Conservation (phyloP, 2,888 invertebrate species). For the Chymomyza procnemis region DNA sequence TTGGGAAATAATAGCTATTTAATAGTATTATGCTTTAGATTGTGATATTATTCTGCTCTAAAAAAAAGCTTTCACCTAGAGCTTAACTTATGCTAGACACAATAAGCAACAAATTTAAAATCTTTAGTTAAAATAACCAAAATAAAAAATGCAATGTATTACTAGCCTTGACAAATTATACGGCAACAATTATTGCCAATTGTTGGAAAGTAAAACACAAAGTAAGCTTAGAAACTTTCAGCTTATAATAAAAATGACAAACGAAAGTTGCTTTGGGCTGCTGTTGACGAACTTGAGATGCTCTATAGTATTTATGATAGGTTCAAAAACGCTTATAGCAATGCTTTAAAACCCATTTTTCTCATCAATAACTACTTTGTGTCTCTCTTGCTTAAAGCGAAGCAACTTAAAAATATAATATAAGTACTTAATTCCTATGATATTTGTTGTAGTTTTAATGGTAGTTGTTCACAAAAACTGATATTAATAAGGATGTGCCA, state of each 20-base stretch:
- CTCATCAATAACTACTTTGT: too few relatives aligned
- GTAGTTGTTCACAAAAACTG: too few relatives aligned
- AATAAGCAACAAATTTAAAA: conserved; percentile 58
- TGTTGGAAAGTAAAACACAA: conserved; percentile 64
- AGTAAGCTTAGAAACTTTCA: conserved; percentile 6
- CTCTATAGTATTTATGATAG: too few relatives aligned
- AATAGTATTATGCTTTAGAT: neutral
- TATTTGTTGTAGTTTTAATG: too few relatives aligned
- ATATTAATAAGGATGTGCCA: too few relatives aligned
- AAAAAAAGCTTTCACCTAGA: conserved; percentile 49
- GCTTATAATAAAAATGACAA: conserved; percentile 50
- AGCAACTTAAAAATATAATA: too few relatives aligned
- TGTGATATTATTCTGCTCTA: neutral
- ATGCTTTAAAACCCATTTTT: too few relatives aligned
- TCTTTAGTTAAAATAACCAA: conserved; percentile 66
- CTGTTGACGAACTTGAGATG: too few relatives aligned
- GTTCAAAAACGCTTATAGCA: too few relatives aligned
- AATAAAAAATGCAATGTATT: conserved; percentile 16
- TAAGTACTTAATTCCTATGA: too few relatives aligned
- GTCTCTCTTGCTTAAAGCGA: too few relatives aligned
- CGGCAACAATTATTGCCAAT: conserved; percentile 59
- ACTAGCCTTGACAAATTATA: conserved; percentile 37
- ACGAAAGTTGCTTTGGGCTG: conserved; percentile 14
- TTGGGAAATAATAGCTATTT: neutral
- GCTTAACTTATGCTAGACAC: conserved; percentile 15